Evolutionary conservation across 2,888 invertebrate genomes (phyloP).

Genomic region (Lydus trimaculatus): DNA sequence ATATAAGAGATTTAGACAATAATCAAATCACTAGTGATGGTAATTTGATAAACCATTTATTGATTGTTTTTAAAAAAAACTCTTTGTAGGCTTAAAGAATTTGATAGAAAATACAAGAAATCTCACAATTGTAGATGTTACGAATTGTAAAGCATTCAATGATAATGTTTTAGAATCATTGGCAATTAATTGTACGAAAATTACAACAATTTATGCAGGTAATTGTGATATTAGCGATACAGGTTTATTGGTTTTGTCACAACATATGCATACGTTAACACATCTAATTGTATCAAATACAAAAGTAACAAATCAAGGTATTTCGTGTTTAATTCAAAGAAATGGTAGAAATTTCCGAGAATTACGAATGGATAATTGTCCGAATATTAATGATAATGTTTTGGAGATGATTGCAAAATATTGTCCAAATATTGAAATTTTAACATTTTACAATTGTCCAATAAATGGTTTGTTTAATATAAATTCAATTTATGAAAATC

Average conservation of each 20-base stretch:
- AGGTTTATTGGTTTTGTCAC: constrained; percentile 46
- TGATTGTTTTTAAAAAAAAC: too few relatives aligned
- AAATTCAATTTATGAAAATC: not conserved
- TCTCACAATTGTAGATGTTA: constrained; percentile 46
- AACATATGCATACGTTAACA: constrained; percentile 43
- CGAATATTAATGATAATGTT: constrained; percentile 47
- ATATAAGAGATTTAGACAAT: constrained; percentile 43
- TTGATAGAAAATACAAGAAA: constrained; percentile 46
- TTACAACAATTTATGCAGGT: constrained; percentile 62
- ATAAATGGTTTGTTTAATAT: constrained; percentile 19
- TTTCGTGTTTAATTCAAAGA: not conserved
- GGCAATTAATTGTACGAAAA: constrained; percentile 60
- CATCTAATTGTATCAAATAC: constrained; percentile 55
- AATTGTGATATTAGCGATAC: constrained; percentile 56
- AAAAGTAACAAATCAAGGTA: constrained; percentile 44
- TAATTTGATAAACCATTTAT: too few relatives aligned
- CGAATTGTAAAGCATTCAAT: constrained; percentile 58
- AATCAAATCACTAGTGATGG: constrained; percentile 13
- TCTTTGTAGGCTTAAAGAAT: constrained; percentile 49
- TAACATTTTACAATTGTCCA: constrained; percentile 47
- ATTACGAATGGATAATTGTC: constrained; percentile 52
- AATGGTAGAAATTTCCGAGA: constrained; percentile 38
- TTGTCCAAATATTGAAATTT: constrained; percentile 51
- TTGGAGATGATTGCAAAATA: constrained; percentile 47
- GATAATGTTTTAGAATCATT: constrained; percentile 64